Evolutionary conservation across 2,797 vertebrate species (phyloP).

Genomic region (Dromococcyx pavoninus): DNA sequence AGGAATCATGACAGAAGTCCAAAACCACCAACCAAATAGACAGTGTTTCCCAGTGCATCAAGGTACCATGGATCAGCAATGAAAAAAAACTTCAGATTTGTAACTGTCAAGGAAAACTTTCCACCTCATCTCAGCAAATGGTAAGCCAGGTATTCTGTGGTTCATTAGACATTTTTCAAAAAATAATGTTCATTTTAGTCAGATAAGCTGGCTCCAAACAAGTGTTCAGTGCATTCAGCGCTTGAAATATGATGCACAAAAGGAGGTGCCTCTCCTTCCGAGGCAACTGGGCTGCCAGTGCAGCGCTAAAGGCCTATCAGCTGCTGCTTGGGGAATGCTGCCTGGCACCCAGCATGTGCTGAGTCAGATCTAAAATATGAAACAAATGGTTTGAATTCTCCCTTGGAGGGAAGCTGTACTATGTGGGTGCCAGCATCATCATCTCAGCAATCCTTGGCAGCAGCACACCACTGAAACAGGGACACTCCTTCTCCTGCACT

Average conservation of each 20-base stretch:
- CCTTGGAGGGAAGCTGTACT: neutral
- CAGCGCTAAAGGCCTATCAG: neutral
- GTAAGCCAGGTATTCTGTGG: neutral
- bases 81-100: neutral
- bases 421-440: neutral
- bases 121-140: fast-evolving
- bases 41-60: fast-evolving
- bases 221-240: neutral
- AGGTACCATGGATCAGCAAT: neutral
- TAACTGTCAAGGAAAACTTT: neutral
- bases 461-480: fast-evolving
- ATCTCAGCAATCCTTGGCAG: neutral
- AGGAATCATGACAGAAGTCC: neutral
- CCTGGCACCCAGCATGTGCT: neutral
- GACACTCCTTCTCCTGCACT: neutral
- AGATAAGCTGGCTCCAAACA: neutral
- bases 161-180: neutral
- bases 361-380: conserved; percentile 43
- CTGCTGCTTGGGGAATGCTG: neutral
- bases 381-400: conserved; percentile 20
- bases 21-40: neutral
- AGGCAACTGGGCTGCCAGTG: neutral
- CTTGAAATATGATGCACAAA: neutral
- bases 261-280: neutral
- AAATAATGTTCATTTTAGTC: neutral